Conservation (phyloP, 1,140 invertebrate species). For the Pseudomyrmex pallidus region DNA sequence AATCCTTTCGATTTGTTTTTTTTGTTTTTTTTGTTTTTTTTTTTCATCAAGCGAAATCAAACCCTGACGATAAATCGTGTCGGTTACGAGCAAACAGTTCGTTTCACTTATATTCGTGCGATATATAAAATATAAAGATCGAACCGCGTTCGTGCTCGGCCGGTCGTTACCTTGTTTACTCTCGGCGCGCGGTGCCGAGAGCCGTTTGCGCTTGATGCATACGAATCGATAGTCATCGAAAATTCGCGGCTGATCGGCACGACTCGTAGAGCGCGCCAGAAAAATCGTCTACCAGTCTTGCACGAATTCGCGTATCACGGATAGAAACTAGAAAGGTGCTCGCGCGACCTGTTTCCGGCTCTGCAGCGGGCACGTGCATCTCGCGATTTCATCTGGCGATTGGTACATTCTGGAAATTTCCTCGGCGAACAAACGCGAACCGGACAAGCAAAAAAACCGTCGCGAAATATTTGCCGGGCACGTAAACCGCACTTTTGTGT, state of each 20-base stretch:
- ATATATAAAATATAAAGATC: slow-evolving; percentile 77
- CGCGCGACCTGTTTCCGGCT: slow-evolving; percentile 55
- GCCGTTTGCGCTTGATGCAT: slow-evolving; percentile 65
- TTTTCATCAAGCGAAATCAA: too few species aligned
- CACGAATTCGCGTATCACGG: slow-evolving; percentile 64
- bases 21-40: too few species aligned
- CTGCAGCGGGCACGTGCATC: slow-evolving; percentile 56
- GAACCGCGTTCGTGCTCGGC: slow-evolving; percentile 58
- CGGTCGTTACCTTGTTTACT: slow-evolving; percentile 66
- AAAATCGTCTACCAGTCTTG: slow-evolving; percentile 56
- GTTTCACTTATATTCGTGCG: slow-evolving; percentile 48
- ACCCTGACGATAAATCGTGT: too few species aligned
- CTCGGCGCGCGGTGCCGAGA: slow-evolving; percentile 63
- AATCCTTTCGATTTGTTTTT: too few species aligned
- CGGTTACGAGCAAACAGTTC: slow-evolving; percentile 12
- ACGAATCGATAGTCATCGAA: slow-evolving; percentile 77
- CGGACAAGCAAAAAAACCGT: background rate
- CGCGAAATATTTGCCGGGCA: slow-evolving; percentile 1
- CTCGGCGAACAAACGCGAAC: background rate
- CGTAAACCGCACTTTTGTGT: background rate
- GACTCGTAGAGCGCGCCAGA: slow-evolving; percentile 39
- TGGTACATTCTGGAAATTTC: slow-evolving; percentile 47
- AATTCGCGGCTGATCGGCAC: slow-evolving; percentile 75
- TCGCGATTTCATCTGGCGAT: slow-evolving; percentile 48
- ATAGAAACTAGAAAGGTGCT: slow-evolving; percentile 58